phyloP scores from a whole-genome alignment of 2,888 invertebrate genomes.

The Pherbina coryleti region DNA sequence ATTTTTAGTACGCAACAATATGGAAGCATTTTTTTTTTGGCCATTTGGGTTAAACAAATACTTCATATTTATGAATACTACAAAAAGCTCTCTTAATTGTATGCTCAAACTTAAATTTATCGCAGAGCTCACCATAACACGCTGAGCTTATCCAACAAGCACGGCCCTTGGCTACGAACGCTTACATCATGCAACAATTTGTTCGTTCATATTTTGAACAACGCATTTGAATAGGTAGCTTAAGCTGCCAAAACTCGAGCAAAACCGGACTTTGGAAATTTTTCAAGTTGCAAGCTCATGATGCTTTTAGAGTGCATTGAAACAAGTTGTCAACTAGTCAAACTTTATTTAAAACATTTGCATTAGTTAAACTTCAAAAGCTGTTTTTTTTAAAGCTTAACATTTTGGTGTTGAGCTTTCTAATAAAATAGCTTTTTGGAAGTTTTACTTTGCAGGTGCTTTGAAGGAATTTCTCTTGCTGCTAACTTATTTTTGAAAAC shows the following conservation, averaged over 20 bases:
- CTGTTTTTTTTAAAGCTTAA: not conserved
- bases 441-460: not conserved
- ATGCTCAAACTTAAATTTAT: not conserved
- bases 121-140: conserved; percentile 8
- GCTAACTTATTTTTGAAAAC: not conserved
- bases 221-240: not conserved
- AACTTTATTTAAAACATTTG: not conserved
- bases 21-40: too few relatives aligned
- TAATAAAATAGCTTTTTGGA: not conserved
- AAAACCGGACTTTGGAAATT: not conserved
- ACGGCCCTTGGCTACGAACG: conserved; percentile 43
- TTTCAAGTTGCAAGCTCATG: not conserved
- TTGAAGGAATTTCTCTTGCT: not conserved
- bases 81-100: not conserved
- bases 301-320: not conserved
- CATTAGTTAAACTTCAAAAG: not conserved
- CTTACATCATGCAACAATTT: not conserved
- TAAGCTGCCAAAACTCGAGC: not conserved
- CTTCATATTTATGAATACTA: too few relatives aligned
- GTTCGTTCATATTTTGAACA: not conserved
- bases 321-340: not conserved
- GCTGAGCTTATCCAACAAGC: conserved; percentile 28
- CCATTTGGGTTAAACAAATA: too few relatives aligned
- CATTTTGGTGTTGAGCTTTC: not conserved
- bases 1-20: too few relatives aligned